These are phyloP conservation scores for Troides helena DNA, from an alignment of 2,888 invertebrate genomes.

Conservation along the genomic window DNA sequence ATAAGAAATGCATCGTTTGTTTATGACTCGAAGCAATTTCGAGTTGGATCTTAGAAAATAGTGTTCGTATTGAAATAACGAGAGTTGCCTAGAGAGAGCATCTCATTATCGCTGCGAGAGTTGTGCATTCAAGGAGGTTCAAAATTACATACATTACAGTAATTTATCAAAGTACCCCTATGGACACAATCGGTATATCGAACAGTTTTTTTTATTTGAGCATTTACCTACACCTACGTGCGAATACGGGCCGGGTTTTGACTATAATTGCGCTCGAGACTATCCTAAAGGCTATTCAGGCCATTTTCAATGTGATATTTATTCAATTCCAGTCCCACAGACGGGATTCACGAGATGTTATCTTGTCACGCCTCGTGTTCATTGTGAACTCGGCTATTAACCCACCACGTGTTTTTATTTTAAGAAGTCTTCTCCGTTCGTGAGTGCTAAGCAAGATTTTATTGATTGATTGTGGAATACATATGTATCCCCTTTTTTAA, in stretches of 20 bases:
- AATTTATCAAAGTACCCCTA: slow-evolving; percentile 54
- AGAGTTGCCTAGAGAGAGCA: slow-evolving; percentile 55
- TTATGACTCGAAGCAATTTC: slow-evolving; percentile 51
- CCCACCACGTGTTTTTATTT: slow-evolving; percentile 54
- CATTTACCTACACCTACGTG: slow-evolving; percentile 47
- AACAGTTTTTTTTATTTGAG: slow-evolving; percentile 48
- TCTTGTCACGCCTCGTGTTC: slow-evolving; percentile 73
- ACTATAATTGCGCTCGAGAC: slow-evolving; percentile 67
- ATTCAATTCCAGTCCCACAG: slow-evolving; percentile 67
- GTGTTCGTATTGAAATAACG: slow-evolving; percentile 55
- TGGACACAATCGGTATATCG: slow-evolving; percentile 46
- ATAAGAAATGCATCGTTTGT: background rate
- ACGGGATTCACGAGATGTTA: slow-evolving; percentile 68
- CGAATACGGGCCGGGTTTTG: slow-evolving; percentile 57
- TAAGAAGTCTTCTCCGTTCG: slow-evolving; percentile 50
- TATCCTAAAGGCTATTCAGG: slow-evolving; percentile 70
- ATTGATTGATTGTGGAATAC: slow-evolving; percentile 28
- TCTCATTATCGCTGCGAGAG: slow-evolving; percentile 51
- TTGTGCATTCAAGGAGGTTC: slow-evolving; percentile 56
- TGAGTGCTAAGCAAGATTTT: slow-evolving; percentile 52
- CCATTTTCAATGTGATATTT: slow-evolving; percentile 69
- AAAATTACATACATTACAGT: slow-evolving; percentile 58
- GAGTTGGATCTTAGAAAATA: slow-evolving; percentile 39
- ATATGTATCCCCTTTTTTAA: background rate
- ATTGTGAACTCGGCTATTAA: slow-evolving; percentile 62